Evolutionary conservation across 2,113 vertebrate genomes (phyloP).

Genomic region (Callospermophilus lateralis): DNA sequence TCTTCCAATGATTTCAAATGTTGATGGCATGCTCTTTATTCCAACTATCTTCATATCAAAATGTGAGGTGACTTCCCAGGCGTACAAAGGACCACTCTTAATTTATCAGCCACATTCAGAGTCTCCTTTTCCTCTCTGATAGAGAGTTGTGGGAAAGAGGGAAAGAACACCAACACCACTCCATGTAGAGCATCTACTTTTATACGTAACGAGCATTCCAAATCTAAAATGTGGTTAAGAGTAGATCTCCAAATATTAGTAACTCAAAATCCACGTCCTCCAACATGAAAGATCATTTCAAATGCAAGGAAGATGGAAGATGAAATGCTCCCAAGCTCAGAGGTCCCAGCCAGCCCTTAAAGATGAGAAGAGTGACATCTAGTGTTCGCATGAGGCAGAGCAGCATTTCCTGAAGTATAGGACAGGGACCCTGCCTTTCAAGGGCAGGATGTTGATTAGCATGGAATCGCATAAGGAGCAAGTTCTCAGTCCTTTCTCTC

Average conservation of each 20-base stretch:
- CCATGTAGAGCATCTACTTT: not conserved
- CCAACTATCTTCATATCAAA: conserved; percentile 19
- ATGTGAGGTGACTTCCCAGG: not conserved
- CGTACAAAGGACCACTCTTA: not conserved
- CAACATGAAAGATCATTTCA: not conserved
- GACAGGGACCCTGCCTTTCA: not conserved
- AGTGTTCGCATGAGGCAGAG: not conserved
- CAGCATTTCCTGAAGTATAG: not conserved
- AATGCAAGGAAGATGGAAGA: not conserved
- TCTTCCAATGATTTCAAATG: not conserved
- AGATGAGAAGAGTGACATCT: conserved; percentile 62
- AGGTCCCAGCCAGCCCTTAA: not conserved
- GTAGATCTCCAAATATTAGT: not conserved
- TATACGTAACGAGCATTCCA: not conserved
- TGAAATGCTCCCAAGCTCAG: not conserved
- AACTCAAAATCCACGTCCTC: not conserved
- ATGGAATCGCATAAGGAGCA: not conserved
- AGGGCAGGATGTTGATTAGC: not conserved
- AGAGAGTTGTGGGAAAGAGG: not conserved
- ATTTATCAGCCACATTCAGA: not conserved
- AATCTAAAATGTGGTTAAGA: not conserved
- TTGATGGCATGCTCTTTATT: not conserved
- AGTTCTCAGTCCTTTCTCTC: not conserved
- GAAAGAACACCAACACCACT: not conserved
- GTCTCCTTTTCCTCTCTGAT: not conserved